These are phyloP conservation scores for Salvelinus fontinalis DNA, from an alignment of 2,113 vertebrate species.

Conservation along the genomic window DNA sequence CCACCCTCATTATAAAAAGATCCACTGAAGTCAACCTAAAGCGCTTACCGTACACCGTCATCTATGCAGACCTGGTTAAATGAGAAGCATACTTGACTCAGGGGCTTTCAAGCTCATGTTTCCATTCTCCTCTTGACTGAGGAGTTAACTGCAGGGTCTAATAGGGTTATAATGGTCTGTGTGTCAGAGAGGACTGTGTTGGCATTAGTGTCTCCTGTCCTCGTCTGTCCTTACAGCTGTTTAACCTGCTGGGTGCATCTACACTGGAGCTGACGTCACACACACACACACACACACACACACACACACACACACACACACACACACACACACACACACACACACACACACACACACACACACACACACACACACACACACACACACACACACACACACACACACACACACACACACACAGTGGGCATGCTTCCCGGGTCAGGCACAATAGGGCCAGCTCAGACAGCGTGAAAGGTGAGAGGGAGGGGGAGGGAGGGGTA, in stretches of 20 bases:
- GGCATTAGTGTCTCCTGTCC: background rate
- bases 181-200: background rate
- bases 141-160: background rate
- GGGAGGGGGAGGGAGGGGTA: slow-evolving; percentile 2
- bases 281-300: no score
- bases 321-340: slow-evolving; percentile 5
- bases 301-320: slow-evolving; percentile 13
- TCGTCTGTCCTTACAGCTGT: background rate
- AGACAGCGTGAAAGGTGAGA: slow-evolving; percentile 1
- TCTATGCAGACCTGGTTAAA: background rate
- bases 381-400: background rate
- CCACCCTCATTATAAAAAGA: no score
- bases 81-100: background rate
- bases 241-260: slow-evolving; percentile 45
- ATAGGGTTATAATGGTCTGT: background rate
- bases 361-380: slow-evolving; percentile 15
- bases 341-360: slow-evolving; percentile 18
- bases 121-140: background rate
- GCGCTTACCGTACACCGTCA: no score
- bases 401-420: slow-evolving; percentile 19
- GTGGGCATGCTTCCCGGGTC: background rate
- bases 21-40: no score
- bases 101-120: background rate
- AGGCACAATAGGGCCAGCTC: background rate
- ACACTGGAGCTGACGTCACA: slow-evolving; percentile 43